Base-by-base conservation (phyloP, 2,797 vertebrate species). In the Naso thynnoides region DNA sequence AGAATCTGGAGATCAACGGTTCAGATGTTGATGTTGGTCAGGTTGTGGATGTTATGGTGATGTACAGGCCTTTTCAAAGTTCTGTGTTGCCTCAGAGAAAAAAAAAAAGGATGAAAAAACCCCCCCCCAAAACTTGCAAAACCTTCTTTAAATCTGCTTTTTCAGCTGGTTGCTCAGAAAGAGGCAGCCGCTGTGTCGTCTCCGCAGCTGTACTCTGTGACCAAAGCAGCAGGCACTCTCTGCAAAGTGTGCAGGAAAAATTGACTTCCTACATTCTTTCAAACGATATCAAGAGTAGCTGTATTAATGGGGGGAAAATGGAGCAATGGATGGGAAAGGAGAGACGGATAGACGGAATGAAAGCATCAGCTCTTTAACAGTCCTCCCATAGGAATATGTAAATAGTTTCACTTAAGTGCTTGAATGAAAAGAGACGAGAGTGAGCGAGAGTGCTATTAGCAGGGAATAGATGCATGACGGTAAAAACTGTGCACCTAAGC, bases 351-450 rank as follows among this genome's bases (percentile, higher is more conserved):
- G 78, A 83, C 26, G n/a, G 58, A 82, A 74, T 67, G 62, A 87
- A 86, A 75, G 83, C 66, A 81, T 85, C 77, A 55, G 61, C 68
- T 87, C 73, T 76, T 82, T 74, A 74, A 60, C 56, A 50, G 67
- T 74, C 13, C 33, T 84, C 81, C 50, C 8, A 5, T 82, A 83
- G 81, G 84, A 83, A 84, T 79, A 83, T 81, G 69, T 84, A 81
- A 90, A 86, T 88, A 77, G 57, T 86, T 84, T 81, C 63, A 66
- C 73, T 80, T 82, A 83, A 86, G 82, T 83, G 83, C 75, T 81
- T 72, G 61, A 89, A 86, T 75, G 80, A 58, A 83, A 78, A 74
- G 67, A 78, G 76, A 57, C 18, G 3, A 48, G 63, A 66, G 64
- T 23, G 44, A 78, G 56, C 55, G 74, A 85, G 84, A 85, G 80